Conservation (phyloP, 2,113 vertebrate genomes). For the Mesembrinibis cayennensis region DNA sequence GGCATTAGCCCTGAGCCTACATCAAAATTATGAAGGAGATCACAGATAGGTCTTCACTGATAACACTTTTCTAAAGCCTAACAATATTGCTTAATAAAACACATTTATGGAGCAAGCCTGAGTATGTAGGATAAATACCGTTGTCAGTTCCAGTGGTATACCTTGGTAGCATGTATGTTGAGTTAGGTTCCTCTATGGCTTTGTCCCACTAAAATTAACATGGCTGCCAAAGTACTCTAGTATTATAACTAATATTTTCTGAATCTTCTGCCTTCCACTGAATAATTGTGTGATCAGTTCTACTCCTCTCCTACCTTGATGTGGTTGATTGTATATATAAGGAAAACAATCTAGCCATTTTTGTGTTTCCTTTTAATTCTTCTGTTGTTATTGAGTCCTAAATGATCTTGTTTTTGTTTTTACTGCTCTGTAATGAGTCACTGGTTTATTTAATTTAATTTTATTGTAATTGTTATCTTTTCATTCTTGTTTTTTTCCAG, state of each 20-base stretch:
- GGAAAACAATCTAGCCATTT: neutral
- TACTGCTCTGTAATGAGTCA: constrained; percentile 78
- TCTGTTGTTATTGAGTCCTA: constrained; percentile 22
- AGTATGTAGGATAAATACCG: neutral
- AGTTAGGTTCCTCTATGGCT: neutral
- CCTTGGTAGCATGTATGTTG: neutral
- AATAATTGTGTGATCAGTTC: neutral
- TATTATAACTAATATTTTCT: neutral
- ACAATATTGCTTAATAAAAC: neutral
- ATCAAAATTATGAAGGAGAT: neutral
- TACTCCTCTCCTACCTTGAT: neutral
- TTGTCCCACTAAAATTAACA: neutral
- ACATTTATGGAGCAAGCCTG: neutral
- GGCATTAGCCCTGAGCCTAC: neutral
- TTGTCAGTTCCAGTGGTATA: neutral
- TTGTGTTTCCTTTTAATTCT: constrained; percentile 28
- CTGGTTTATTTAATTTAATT: constrained; percentile 76
- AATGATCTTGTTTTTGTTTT: constrained; percentile 75
- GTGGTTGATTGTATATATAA: neutral
- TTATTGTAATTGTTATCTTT: constrained; percentile 80
- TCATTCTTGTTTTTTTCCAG: constrained; percentile 77
- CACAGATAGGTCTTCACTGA: neutral
- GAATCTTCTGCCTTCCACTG: neutral
- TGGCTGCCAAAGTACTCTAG: neutral
- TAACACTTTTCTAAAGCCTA: neutral